These are phyloP conservation scores for Polylopha cassiicola DNA, from an alignment of 2,888 invertebrate genomes.

Conservation along the genomic window DNA sequence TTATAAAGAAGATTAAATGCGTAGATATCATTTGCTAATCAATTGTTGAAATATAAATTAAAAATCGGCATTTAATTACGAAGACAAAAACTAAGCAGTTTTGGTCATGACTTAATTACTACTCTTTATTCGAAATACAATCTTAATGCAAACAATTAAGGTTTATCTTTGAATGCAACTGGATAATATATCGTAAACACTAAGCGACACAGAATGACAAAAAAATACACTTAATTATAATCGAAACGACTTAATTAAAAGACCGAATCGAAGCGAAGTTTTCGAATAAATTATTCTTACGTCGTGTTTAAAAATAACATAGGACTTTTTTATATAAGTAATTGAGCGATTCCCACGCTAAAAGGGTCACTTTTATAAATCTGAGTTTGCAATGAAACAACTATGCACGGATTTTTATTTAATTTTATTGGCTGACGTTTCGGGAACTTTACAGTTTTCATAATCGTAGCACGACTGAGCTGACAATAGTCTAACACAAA, in stretches of 20 bases:
- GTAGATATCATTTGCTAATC: no score
- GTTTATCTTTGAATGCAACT: conserved; percentile 5
- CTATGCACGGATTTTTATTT: no score
- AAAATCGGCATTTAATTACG: conserved; percentile 17
- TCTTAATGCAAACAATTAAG: background rate
- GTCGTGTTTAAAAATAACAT: conserved; percentile 16
- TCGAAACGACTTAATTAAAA: conserved; percentile 61
- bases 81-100: conserved; percentile 14
- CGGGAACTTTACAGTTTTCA: no score
- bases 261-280: conserved; percentile 37
- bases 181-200: background rate
- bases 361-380: no score
- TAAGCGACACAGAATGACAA: conserved; percentile 39
- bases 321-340: no score
- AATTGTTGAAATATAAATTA: conserved; percentile 18
- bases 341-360: no score
- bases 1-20: no score
- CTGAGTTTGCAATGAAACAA: no score
- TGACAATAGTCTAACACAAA: no score
- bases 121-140: background rate
- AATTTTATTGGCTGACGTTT: no score
- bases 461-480: no score
- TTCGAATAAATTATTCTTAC: conserved; percentile 43
- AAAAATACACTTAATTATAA: conserved; percentile 45
- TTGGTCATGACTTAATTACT: conserved; percentile 16